A percentile compares a stretch with the other conserved stretches of the same genome.
These are phyloP conservation scores for Masticophis lateralis DNA, from an alignment of 2,797 vertebrate genomes.

Conservation along the genomic window DNA sequence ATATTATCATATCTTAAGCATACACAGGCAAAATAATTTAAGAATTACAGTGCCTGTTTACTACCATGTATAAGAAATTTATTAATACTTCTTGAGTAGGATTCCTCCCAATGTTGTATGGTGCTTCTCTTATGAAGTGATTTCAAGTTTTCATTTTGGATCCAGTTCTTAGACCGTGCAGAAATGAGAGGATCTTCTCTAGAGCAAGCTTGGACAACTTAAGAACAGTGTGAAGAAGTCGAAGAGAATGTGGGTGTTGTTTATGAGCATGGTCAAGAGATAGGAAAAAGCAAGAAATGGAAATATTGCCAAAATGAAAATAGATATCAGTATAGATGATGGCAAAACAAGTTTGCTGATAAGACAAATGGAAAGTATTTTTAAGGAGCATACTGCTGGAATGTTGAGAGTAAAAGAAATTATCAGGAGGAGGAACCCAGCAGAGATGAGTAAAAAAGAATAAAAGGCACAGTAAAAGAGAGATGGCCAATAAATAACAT, in stretches of 20 bases:
- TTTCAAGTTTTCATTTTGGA: conserved; percentile 1
- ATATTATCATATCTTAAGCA: background rate
- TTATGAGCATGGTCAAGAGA: background rate
- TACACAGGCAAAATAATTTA: background rate
- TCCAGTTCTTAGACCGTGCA: background rate
- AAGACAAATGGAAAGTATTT: background rate
- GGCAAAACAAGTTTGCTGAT: background rate
- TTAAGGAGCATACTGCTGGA: background rate
- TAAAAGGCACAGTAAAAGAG: background rate
- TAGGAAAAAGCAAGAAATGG: background rate
- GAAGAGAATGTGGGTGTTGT: background rate
- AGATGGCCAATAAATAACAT: background rate
- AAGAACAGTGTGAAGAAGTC: background rate
- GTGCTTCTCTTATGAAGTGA: background rate
- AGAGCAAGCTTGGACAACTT: background rate
- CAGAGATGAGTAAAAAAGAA: background rate
- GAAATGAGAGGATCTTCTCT: background rate
- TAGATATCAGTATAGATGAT: background rate
- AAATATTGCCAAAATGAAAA: background rate
- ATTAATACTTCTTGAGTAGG: background rate
- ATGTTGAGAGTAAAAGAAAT: background rate
- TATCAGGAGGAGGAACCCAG: no score
- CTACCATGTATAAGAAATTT: background rate
- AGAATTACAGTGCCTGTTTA: background rate
- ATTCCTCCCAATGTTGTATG: background rate